Conservation (phyloP, 2,797 vertebrate genomes). For the Gallinago nigripennis region DNA sequence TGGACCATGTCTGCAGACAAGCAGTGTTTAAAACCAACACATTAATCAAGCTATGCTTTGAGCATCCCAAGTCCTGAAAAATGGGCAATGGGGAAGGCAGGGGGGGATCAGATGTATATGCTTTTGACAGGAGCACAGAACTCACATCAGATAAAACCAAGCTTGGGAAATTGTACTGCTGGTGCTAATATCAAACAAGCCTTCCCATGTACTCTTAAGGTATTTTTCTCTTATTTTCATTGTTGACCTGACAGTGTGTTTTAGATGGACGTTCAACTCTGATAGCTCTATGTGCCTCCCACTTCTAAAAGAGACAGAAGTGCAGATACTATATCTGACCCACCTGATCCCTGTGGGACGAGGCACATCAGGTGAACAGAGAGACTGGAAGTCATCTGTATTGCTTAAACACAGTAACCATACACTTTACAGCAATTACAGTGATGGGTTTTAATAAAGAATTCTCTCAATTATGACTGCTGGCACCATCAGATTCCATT, state of each 20-base stretch:
- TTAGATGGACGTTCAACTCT: not conserved
- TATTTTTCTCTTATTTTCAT: not conserved
- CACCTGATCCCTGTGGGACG: not conserved
- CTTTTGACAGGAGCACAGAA: not conserved
- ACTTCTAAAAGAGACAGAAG: not conserved
- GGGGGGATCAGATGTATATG: rapidly evolving
- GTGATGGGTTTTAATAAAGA: not conserved
- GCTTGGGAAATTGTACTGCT: not conserved
- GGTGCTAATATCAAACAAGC: not conserved
- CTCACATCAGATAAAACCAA: not conserved
- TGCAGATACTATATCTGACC: not conserved
- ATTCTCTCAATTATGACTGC: not conserved
- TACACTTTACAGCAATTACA: not conserved
- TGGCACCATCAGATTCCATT: not conserved
- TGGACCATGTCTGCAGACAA: not conserved
- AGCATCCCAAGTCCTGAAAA: not conserved
- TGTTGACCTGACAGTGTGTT: not conserved
- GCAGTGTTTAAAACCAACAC: not conserved
- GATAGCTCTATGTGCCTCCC: not conserved
- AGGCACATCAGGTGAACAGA: not conserved
- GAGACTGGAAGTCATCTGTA: not conserved
- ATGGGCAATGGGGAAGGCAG: not conserved
- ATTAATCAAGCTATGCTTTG: not conserved
- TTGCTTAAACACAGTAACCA: not conserved
- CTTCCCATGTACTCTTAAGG: not conserved